Conservation (phyloP, 2,888 invertebrate genomes). For the Athripsodes cinereus region DNA sequence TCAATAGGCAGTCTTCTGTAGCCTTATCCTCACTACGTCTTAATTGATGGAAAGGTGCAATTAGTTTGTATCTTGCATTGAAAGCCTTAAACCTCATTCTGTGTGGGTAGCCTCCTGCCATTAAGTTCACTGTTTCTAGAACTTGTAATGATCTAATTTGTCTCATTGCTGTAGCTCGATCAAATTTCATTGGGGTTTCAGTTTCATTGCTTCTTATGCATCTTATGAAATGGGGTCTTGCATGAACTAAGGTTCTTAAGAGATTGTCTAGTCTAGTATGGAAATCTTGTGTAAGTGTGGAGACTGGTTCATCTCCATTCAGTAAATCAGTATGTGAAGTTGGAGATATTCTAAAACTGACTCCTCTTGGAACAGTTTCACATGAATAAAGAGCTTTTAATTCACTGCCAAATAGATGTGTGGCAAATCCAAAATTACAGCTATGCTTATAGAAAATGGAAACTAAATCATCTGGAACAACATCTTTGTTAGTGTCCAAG, state of each 20-base stretch:
- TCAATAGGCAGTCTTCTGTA: conserved; percentile 68
- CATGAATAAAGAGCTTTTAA: conserved; percentile 73
- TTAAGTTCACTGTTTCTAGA: conserved; percentile 90
- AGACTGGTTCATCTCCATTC: conserved; percentile 79
- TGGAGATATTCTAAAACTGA: conserved; percentile 84
- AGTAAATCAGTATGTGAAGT: conserved; percentile 78
- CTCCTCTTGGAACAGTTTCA: conserved; percentile 68
- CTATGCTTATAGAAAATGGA: conserved; percentile 87
- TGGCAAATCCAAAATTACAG: conserved; percentile 95
- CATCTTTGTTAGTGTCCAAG: conserved; percentile 86
- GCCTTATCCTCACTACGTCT: conserved; percentile 64
- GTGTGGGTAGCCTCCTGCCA: conserved; percentile 93
- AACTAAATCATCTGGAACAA: conserved; percentile 86
- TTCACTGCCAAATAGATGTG: conserved; percentile 91
- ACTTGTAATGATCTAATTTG: conserved; percentile 87
- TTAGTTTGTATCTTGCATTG: conserved; percentile 75
- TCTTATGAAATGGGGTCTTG: conserved; percentile 89
- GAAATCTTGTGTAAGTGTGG: conserved; percentile 91
- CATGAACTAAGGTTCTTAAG: conserved; percentile 84
- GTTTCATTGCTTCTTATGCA: conserved; percentile 84
- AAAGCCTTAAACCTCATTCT: conserved; percentile 93
- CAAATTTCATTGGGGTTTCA: conserved; percentile 78
- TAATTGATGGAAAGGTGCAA: conserved; percentile 71
- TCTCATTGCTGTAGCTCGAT: conserved; percentile 74
- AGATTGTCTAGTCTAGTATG: conserved; percentile 90